A percentile compares a stretch with the other conserved stretches of the same genome.
These are phyloP conservation scores for Monopis laevigella DNA, from an alignment of 2,888 invertebrate genomes.

Conservation along the genomic window DNA sequence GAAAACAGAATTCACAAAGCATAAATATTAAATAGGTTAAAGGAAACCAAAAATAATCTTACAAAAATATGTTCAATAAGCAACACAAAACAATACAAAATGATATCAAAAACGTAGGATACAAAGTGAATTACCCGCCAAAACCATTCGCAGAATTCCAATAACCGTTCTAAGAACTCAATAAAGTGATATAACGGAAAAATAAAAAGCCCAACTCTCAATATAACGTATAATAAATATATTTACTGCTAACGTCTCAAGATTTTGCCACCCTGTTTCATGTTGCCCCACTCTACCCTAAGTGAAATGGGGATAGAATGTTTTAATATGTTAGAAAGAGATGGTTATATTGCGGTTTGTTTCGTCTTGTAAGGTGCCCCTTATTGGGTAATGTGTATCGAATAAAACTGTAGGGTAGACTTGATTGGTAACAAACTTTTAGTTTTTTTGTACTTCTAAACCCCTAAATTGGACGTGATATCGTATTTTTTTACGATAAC, in stretches of 20 bases:
- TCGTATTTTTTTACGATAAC: conserved; percentile 25
- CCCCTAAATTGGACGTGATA: conserved; percentile 8
- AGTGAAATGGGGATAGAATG: conserved; percentile 21
- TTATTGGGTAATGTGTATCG: conserved; percentile 42
- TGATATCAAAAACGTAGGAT: not conserved
- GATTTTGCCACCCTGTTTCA: conserved; percentile 20
- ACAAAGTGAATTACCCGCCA: conserved; percentile 22
- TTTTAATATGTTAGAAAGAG: conserved; percentile 31
- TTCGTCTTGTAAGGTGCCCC: conserved; percentile 8
- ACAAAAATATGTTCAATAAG: no score
- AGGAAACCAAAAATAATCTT: no score
- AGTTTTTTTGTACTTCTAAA: conserved; percentile 8
- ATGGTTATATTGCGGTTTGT: conserved; percentile 24
- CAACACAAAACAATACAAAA: not conserved
- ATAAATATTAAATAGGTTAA: no score
- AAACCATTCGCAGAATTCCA: conserved; percentile 19
- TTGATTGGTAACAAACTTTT: conserved; percentile 24
- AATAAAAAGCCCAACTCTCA: conserved; percentile 27
- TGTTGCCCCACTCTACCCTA: conserved; percentile 18
- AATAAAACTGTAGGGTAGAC: conserved; percentile 29
- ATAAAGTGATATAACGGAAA: conserved; percentile 25
- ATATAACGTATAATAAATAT: conserved; percentile 23
- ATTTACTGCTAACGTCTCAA: conserved; percentile 23
- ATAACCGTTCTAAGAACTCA: conserved; percentile 20
- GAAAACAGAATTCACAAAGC: no score